A percentile compares a stretch with the other conserved stretches of the same genome.
These are phyloP conservation scores for Petrocephalus schoutedeni DNA, from an alignment of 2,797 vertebrate genomes.

Conservation along the genomic window DNA sequence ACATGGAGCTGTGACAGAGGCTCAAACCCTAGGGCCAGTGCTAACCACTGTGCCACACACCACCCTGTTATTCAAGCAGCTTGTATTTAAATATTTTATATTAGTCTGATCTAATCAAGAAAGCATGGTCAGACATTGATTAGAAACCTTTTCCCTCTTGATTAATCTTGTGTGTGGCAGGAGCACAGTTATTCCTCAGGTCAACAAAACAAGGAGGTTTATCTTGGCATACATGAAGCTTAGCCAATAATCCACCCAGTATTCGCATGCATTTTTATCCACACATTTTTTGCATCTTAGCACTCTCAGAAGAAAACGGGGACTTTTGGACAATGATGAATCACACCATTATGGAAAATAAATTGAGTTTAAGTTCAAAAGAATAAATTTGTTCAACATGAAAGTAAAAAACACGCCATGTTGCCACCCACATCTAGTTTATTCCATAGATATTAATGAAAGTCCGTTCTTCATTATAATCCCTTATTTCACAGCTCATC, in stretches of 20 bases:
- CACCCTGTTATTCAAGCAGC: not conserved
- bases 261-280: not conserved
- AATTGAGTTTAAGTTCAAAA: constrained; percentile 32
- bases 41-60: too few relatives aligned
- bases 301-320: not conserved
- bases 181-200: not conserved
- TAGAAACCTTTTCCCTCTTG: not conserved
- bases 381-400: constrained; percentile 29
- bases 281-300: not conserved
- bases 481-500: constrained; percentile 41
- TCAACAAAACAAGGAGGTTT: not conserved
- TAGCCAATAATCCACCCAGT: not conserved
- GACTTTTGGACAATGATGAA: constrained; percentile 30
- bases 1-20: too few relatives aligned
- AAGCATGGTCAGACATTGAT: not conserved
- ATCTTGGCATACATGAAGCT: not conserved
- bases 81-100: not conserved
- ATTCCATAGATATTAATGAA: constrained; percentile 29
- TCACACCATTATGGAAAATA: constrained; percentile 31
- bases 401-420: constrained; percentile 15
- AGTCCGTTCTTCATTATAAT: constrained; percentile 33
- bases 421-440: constrained; percentile 10
- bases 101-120: not conserved
- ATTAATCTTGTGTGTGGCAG: not conserved
- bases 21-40: too few relatives aligned